Base-by-base conservation (phyloP, 2,888 invertebrate species). In the Pseudolycoriella hygida region DNA sequence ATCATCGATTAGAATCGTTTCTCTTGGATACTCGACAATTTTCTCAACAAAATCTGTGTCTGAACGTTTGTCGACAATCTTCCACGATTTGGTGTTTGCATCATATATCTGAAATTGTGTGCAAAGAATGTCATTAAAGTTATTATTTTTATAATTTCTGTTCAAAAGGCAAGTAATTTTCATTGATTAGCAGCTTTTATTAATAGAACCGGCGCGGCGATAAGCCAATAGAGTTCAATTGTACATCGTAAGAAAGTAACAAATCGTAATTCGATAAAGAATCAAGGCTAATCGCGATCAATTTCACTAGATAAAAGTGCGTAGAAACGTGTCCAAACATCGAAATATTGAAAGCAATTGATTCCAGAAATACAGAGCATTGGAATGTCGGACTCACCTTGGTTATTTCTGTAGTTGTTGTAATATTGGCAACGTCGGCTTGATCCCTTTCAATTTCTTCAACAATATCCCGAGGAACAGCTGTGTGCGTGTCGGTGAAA, bases 361-460 rank as follows among this genome's bases (percentile, higher is more conserved):
- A n/a, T n/a, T n/a, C n/a, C n/a, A n/a, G n/a, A n/a, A n/a, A n/a
- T n/a, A n/a, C n/a, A n/a, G n/a, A n/a, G n/a, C n/a, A n/a, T n/a
- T n/a, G n/a, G n/a, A n/a, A n/a, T n/a, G n/a, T n/a, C n/a, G n/a
- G n/a, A 43, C 44, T 57, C 55, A 66, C 66, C 64, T 66, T 66
- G 46, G 66, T 66, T 47, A 63, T 61, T 56, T 66, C 66, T 42
- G 66, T 66, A 46, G 66, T 66, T 46, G 66, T 66, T 48, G 65
- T 66, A 53, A 66, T 63, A 53, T 66, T 66, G 31, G 66, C 66
- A 46, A 66, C 58, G 57, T 66, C 66, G 49, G 66, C 62, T 54
- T 64, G 63, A 54, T 66, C 66, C 59, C 60, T 64, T 52, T 64
- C 65, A 51, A 66, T 64, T 55, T 66, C 66, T 45, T 61, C 58